Evolutionary conservation across 1,140 invertebrate genomes (phyloP).

Genomic region (Tribolium castaneum): DNA sequence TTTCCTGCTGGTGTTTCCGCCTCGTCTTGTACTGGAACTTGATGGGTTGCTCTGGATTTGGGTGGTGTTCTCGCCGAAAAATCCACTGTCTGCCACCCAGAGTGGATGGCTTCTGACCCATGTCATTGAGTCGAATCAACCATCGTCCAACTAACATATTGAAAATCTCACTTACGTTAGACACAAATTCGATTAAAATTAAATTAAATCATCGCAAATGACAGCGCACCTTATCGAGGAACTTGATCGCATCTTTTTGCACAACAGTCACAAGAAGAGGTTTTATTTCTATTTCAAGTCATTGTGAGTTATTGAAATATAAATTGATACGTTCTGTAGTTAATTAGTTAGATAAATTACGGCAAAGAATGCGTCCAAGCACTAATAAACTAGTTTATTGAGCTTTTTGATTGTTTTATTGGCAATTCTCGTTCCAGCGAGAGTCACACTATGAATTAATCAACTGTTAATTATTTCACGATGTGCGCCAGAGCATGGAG

Average conservation of each 20-base stretch:
- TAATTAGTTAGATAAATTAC: background rate
- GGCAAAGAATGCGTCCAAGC: background rate
- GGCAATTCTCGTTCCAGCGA: background rate
- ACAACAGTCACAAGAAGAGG: background rate
- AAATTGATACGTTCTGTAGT: background rate
- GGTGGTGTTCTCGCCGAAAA: constrained; percentile 49
- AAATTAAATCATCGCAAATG: background rate
- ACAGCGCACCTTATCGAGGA: background rate
- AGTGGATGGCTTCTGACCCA: constrained; percentile 61
- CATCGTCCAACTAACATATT: too few species aligned
- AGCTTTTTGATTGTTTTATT: background rate
- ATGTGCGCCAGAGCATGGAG: background rate
- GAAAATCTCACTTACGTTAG: too few species aligned
- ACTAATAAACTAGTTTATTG: background rate
- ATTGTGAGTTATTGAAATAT: background rate
- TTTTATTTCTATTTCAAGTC: background rate
- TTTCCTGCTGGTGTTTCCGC: constrained; percentile 48
- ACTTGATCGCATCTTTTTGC: background rate
- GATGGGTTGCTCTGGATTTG: constrained; percentile 60
- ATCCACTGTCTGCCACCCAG: constrained; percentile 50
- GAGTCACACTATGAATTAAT: background rate
- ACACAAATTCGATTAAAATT: too few species aligned
- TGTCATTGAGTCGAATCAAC: constrained; percentile 50
- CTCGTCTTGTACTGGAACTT: constrained; percentile 61
- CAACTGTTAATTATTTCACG: background rate